phyloP scores from a whole-genome alignment of 1,140 invertebrate genomes.

The Pteromalus puparum region DNA sequence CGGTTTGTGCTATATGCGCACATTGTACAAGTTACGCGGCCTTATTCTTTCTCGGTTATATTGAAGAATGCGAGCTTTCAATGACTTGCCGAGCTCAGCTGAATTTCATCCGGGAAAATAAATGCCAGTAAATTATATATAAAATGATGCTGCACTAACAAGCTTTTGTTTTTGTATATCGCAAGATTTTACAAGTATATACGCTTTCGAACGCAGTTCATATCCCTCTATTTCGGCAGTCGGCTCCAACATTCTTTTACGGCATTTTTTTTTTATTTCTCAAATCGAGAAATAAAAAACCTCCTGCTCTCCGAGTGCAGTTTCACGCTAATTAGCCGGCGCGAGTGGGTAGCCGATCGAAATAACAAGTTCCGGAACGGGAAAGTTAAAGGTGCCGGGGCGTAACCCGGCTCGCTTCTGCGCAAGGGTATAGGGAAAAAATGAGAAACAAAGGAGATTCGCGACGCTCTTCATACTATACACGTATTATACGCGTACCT shows the following conservation, averaged over 20 bases:
- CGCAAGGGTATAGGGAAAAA: slow-evolving; percentile 33
- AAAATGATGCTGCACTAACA: too few relatives aligned
- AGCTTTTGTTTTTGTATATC: too few relatives aligned
- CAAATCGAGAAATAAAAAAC: slow-evolving; percentile 4
- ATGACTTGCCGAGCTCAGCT: background rate
- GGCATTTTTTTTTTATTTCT: background rate
- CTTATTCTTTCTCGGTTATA: slow-evolving; percentile 36
- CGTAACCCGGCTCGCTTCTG: background rate
- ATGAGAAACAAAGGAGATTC: slow-evolving; percentile 58
- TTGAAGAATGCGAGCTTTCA: background rate
- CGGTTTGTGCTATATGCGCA: background rate
- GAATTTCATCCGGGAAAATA: background rate
- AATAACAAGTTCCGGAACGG: slow-evolving; percentile 22
- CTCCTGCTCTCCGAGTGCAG: background rate
- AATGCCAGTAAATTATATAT: background rate
- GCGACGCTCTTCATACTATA: slow-evolving; percentile 54
- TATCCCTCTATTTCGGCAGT: too few relatives aligned
- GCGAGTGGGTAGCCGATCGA: background rate
- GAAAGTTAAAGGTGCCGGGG: slow-evolving; percentile 11
- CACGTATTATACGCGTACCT: too few relatives aligned
- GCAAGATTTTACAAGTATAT: too few relatives aligned
- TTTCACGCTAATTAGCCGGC: slow-evolving; percentile 39
- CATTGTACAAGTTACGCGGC: background rate
- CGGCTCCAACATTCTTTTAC: too few relatives aligned
- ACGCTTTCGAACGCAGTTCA: too few relatives aligned